Base-by-base conservation (phyloP, 2,113 vertebrate genomes). In the Parus major region DNA sequence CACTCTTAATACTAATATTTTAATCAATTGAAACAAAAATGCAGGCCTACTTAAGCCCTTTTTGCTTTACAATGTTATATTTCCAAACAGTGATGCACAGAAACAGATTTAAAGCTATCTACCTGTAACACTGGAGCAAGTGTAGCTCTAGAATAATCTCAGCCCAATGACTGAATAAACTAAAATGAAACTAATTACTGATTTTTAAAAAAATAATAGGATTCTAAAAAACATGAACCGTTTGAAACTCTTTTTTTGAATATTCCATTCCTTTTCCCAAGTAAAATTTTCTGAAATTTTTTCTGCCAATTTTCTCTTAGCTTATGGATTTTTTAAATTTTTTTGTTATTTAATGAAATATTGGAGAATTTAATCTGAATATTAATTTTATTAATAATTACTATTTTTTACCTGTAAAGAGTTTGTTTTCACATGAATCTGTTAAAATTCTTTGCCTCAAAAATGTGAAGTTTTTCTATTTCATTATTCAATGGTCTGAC, bases 301-400 rank as follows among this genome's bases (percentile, higher is more conserved):
- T 63, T 88, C 10, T 4, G 3, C 3, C 0, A 64, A 35, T 59
- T 88, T 85, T 63, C 2, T 66, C 7, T 53, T 59, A 22, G 17
- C 5, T 35, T 55, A 24, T 6, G 5, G 25, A 33, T 11, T 50
- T 28, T 11, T 22, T 1, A 6, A 19, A 12, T 46, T 7, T 0
- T 11, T 50, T 65, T 83, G 3, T 33, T 6, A 7, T 69, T 79
- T 73, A 6, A 19, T n/a, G 15, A 53, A 49, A 11, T 55, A 7
- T 14, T 11, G 18, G 12, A 64, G 7, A 86, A 64, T 1, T 28
- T 1, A 92, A 64, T 44, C 4, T n/a, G 31, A 57, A 73, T 53
- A 42, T 18, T 31, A 5, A 25, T 42, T 42, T 42, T 42, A 42
- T 42, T 42, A 42, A 42, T 42, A 42, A 42, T 18, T 31, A 5